phyloP scores from a whole-genome alignment of 2,888 invertebrate genomes.

The Lordiphosa fenestrarum region DNA sequence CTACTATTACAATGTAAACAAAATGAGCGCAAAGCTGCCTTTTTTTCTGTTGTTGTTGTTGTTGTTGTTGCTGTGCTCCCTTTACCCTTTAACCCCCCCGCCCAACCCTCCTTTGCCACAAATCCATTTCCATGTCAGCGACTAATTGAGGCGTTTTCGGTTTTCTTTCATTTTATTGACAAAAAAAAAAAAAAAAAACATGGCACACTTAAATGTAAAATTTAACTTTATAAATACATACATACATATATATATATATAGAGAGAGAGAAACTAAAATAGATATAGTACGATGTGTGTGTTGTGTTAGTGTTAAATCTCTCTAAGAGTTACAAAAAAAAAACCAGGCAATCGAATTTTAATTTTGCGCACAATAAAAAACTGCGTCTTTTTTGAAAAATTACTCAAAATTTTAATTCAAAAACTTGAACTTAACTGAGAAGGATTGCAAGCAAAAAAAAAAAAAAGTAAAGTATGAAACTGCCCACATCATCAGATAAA shows the following conservation, averaged over 20 bases:
- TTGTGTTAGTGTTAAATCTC: constrained; percentile 1
- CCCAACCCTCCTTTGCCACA: no score
- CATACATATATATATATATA: background rate
- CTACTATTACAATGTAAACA: constrained; percentile 43
- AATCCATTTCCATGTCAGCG: constrained; percentile 34
- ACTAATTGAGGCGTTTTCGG: constrained; percentile 38
- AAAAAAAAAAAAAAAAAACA: constrained; percentile 32
- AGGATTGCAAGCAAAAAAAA: no score
- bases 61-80: no score
- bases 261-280: background rate
- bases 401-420: no score
- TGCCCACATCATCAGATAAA: no score
- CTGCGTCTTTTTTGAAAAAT: no score
- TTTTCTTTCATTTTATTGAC: constrained; percentile 42
- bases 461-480: no score
- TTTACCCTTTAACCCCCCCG: no score
- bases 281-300: constrained; percentile 1
- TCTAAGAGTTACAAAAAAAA: no score
- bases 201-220: constrained; percentile 23
- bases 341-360: no score
- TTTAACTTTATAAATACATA: background rate
- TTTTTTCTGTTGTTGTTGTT: constrained; percentile 11
- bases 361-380: no score
- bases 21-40: constrained; percentile 13
- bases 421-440: no score